These are phyloP conservation scores for Galerucella calmariensis DNA, from an alignment of 2,888 invertebrate genomes.

Conservation along the genomic window DNA sequence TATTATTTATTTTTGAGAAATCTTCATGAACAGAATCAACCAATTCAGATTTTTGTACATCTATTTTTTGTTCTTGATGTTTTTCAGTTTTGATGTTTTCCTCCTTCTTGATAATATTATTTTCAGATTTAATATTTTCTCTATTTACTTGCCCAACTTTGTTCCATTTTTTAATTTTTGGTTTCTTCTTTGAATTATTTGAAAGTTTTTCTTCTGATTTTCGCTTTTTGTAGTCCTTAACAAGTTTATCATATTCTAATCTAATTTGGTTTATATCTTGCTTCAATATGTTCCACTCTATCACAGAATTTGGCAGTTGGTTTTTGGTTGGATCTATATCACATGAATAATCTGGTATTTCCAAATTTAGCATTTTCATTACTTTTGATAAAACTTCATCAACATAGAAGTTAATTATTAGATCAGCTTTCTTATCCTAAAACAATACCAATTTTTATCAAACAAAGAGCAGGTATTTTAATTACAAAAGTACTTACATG, in stretches of 20 bases:
- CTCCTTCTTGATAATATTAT: neutral
- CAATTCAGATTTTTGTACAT: neutral
- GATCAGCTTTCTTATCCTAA: conserved; percentile 90
- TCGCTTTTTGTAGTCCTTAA: conserved; percentile 59
- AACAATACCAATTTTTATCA: conserved; percentile 51
- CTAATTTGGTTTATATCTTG: conserved; percentile 72
- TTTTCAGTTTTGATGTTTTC: neutral
- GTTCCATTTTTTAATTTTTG: conserved; percentile 41
- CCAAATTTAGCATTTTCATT: conserved; percentile 78
- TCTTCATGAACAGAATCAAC: neutral
- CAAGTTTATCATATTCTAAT: conserved; percentile 69
- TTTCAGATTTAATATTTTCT: conserved; percentile 37
- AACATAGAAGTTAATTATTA: conserved; percentile 89
- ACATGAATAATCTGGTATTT: conserved; percentile 77
- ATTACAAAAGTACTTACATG: conserved; percentile 73
- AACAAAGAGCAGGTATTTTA: neutral
- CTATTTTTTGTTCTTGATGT: neutral
- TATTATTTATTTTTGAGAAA: neutral
- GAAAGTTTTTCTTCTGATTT: conserved; percentile 50
- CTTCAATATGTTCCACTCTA: conserved; percentile 81
- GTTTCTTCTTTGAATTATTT: conserved; percentile 41
- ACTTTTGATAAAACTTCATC: conserved; percentile 83
- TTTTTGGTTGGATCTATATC: conserved; percentile 76
- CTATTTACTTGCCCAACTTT: conserved; percentile 35
- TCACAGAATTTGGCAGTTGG: conserved; percentile 58